Evolutionary conservation across 1,140 invertebrate genomes (phyloP), one percentile per base, ranked within the genome.

Genomic region (Harpegnathos saltator): DNA sequence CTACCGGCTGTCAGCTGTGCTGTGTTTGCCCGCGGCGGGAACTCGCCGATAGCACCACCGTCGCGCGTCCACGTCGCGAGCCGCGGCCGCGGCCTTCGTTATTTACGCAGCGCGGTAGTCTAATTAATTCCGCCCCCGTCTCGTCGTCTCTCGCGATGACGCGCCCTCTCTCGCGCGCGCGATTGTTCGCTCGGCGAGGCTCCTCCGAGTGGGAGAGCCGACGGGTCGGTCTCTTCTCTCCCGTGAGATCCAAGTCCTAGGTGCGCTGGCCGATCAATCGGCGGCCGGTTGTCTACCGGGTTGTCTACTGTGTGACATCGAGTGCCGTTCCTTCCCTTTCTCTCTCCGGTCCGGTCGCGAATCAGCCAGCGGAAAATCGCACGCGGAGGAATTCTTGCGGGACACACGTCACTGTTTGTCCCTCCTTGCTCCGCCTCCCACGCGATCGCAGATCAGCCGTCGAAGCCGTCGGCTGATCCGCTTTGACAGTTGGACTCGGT

Each of bases 71-170:
- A 44, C 38, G 61, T 63, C 24, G 15, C 26, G 24, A 33, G 62
- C 19, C 38, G 24, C 33, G 22, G 15, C 61, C 48, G n/a, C n/a
- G n/a, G n/a, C n/a, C 26, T 44, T 15, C 44, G 26, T 44, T 48
- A 58, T 80, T 80, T 69, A 59, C 65, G 65, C 75, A 78, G 50
- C 61, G 33, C 17, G 52, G 26, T 14, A 71, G 58, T 48, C 48
- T 44, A 71, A 80, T 78, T 66, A 58, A 78, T 59, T 58, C 75
- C 65, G 14, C 75, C 65, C 52, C n/a, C 75, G 75, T 22, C 4
- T n/a, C 1, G 52, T 52, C 17, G 22, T 65, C 44, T 17, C n/a
- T n/a, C n/a, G n/a, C 24, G 26, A 65, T 52, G 62, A 66, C 61
- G 38, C 38, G 4, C 38, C 3, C 38, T 44, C 38, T 3, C 38